phyloP scores from a whole-genome alignment of 2,888 invertebrate genomes.

The Nephrotoma flavescens region DNA sequence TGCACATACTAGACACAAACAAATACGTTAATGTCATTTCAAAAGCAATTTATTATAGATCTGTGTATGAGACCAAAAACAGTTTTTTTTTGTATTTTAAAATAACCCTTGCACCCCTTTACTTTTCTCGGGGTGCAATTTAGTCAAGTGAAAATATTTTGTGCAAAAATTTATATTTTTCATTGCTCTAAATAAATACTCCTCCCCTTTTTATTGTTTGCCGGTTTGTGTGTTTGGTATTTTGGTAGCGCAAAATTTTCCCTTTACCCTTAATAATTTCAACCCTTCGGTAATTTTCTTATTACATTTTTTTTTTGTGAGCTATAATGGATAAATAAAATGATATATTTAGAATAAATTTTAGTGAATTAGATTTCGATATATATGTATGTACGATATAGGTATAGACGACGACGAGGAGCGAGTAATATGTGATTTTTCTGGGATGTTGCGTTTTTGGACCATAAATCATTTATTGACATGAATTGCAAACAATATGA shows the following conservation, averaged over 20 bases:
- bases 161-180: not conserved
- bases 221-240: not conserved
- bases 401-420: not conserved
- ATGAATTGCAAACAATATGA: not conserved
- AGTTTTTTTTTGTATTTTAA: not conserved
- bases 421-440: not conserved
- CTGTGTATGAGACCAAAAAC: not conserved
- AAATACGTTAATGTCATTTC: not conserved
- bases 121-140: not conserved
- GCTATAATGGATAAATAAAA: not conserved
- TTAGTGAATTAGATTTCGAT: not conserved
- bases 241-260: not conserved
- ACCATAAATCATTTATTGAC: not conserved
- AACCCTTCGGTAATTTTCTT: not conserved
- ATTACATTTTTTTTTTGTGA: not conserved
- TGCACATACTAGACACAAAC: not conserved
- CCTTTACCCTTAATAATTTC: not conserved
- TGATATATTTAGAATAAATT: not conserved
- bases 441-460: not conserved
- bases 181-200: not conserved
- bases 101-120: not conserved
- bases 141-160: not conserved
- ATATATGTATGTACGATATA: not conserved
- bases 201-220: not conserved
- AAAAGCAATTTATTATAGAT: not conserved